phyloP scores from a whole-genome alignment of 2,113 vertebrate genomes.

The Corythoichthys intestinalis region DNA sequence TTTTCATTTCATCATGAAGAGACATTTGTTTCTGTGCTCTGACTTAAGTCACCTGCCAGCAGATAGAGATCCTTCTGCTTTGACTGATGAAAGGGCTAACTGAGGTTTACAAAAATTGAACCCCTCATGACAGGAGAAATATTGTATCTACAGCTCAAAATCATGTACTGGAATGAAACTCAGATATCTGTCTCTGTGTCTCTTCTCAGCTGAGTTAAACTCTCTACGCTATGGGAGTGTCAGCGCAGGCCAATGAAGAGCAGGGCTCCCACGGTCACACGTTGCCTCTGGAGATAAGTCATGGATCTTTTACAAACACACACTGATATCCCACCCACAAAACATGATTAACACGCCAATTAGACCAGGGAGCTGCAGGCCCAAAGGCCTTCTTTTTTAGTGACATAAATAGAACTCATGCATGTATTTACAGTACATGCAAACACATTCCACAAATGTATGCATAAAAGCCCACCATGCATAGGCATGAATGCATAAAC shows the following conservation, averaged over 20 bases:
- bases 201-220: constrained; percentile 14
- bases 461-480: constrained; percentile 33
- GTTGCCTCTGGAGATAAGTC: constrained; percentile 54
- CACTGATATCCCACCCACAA: constrained; percentile 44
- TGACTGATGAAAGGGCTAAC: constrained; percentile 19
- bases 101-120: constrained; percentile 20
- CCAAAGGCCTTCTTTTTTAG: constrained; percentile 18
- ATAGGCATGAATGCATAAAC: constrained; percentile 42
- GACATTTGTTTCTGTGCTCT: constrained; percentile 23
- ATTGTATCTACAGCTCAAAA: constrained; percentile 44
- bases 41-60: constrained; percentile 24
- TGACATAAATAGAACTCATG: constrained; percentile 30
- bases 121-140: constrained; percentile 45
- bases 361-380: constrained; percentile 49
- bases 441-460: neutral
- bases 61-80: no score
- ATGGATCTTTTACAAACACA: constrained; percentile 39
- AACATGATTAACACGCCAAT: constrained; percentile 63
- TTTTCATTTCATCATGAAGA: neutral
- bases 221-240: constrained; percentile 23
- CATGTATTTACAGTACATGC: neutral
- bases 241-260: constrained; percentile 27
- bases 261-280: constrained; percentile 38
- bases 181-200: constrained; percentile 9
- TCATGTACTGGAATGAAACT: constrained; percentile 14